Conservation (phyloP, 1,140 invertebrate genomes). For the Anthonomus grandis region DNA sequence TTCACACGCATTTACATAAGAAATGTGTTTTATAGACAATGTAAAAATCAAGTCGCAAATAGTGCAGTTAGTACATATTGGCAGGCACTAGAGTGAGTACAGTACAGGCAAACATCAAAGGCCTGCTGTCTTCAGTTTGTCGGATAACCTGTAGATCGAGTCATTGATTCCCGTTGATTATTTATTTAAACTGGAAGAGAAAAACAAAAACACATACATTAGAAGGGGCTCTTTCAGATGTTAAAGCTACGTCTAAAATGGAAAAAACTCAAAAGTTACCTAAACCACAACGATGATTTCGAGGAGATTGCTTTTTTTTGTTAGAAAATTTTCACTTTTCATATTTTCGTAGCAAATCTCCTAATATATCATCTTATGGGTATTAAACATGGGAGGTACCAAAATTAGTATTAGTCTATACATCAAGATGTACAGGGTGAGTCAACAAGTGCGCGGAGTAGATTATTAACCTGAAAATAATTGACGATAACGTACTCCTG, state of each 20-base stretch:
- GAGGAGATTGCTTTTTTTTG: background rate
- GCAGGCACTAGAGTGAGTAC: slow-evolving; percentile 11
- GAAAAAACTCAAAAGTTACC: background rate
- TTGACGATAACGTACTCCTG: too few species aligned
- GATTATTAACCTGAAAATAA: too few species aligned
- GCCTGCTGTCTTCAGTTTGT: slow-evolving; percentile 14
- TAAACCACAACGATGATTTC: background rate
- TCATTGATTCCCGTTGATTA: slow-evolving; percentile 21
- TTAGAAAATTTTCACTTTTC: background rate
- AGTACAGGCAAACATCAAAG: slow-evolving; percentile 9
- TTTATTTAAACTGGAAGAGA: slow-evolving; percentile 47
- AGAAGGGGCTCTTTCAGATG: slow-evolving; percentile 35
- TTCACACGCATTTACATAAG: too few species aligned
- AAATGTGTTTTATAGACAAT: too few species aligned
- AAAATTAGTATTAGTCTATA: too few species aligned
- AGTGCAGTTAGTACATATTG: slow-evolving; percentile 10
- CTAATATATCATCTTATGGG: background rate
- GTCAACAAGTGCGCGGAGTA: too few species aligned
- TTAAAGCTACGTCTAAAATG: slow-evolving; percentile 17
- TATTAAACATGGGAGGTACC: too few species aligned
- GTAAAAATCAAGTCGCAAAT: too few species aligned
- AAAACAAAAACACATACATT: slow-evolving; percentile 45
- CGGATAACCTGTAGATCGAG: background rate
- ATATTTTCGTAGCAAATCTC: background rate
- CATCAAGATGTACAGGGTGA: too few species aligned